These are phyloP conservation scores for Brassicogethes aeneus DNA, from an alignment of 2,888 invertebrate genomes.

Conservation along the genomic window DNA sequence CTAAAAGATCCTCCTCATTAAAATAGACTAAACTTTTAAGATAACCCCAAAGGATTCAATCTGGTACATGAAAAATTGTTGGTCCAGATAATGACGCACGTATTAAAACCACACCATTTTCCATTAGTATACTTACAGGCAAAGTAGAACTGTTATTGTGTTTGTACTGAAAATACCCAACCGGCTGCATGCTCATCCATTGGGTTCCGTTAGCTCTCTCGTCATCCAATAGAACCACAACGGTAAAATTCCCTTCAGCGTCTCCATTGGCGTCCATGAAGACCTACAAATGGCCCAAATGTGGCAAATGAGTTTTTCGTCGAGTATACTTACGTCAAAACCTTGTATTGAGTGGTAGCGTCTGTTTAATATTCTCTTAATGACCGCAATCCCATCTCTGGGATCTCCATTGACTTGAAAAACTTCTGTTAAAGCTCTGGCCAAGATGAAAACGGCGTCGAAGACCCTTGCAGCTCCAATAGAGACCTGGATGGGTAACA, in stretches of 20 bases:
- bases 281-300: conserved; percentile 54
- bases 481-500: conserved; percentile 51
- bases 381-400: conserved; percentile 66
- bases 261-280: conserved; percentile 83
- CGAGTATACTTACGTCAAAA: conserved; percentile 59
- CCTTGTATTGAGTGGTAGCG: conserved; percentile 72
- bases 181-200: conserved; percentile 66
- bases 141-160: conserved; percentile 44
- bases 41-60: too few species aligned
- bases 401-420: conserved; percentile 58
- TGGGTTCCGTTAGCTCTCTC: conserved; percentile 43
- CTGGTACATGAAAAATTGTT: too few species aligned
- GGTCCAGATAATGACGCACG: too few species aligned
- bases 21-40: too few species aligned
- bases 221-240: conserved; percentile 66
- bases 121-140: too few species aligned
- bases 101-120: too few species aligned
- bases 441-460: conserved; percentile 83
- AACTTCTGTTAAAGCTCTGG: conserved; percentile 68
- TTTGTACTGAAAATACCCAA: conserved; percentile 66
- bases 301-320: too few species aligned
- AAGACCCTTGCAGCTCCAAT: conserved; percentile 78
- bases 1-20: too few species aligned
- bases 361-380: conserved; percentile 66
- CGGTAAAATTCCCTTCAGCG: conserved; percentile 86